Conservation (phyloP, 2,797 vertebrate genomes). For the Anableps anableps region DNA sequence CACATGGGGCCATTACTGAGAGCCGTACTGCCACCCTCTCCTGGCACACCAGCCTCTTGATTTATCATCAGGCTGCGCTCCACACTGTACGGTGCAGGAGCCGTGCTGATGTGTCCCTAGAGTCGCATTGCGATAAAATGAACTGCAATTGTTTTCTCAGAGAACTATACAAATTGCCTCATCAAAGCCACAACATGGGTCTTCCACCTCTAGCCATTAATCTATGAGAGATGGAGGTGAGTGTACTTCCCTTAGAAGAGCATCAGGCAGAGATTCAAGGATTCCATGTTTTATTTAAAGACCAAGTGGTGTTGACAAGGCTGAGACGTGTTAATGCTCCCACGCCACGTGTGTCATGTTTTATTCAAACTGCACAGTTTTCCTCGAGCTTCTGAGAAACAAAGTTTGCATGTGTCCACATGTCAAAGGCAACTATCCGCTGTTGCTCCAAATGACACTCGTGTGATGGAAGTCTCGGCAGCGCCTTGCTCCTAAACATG, state of each 20-base stretch:
- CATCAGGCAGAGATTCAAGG: slow-evolving; percentile 55
- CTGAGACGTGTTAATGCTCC: neutral
- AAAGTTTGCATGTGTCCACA: neutral
- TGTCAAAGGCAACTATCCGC: slow-evolving; percentile 40
- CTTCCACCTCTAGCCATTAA: slow-evolving; percentile 70
- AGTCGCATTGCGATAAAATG: slow-evolving; percentile 70
- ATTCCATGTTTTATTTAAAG: slow-evolving; percentile 37
- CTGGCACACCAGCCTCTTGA: slow-evolving; percentile 53
- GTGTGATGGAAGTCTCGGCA: slow-evolving; percentile 30
- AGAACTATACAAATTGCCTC: slow-evolving; percentile 77
- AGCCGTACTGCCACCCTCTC: slow-evolving; percentile 40
- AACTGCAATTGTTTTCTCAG: slow-evolving; percentile 71
- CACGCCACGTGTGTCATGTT: neutral
- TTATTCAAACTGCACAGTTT: slow-evolving; percentile 15
- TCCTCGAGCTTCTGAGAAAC: neutral
- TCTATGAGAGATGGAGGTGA: slow-evolving; percentile 52
- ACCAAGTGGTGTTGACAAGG: slow-evolving; percentile 2
- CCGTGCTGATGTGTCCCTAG: slow-evolving; percentile 64
- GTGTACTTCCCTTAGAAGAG: slow-evolving; percentile 31
- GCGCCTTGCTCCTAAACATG: slow-evolving; percentile 41
- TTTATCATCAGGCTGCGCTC: slow-evolving; percentile 62
- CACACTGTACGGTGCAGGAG: slow-evolving; percentile 47
- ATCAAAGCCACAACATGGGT: slow-evolving; percentile 75
- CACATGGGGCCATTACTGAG: slow-evolving; percentile 60
- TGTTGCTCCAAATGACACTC: slow-evolving; percentile 35